These are phyloP conservation scores for Helicoverpa zea DNA, from an alignment of 1,140 invertebrate genomes.

Conservation along the genomic window DNA sequence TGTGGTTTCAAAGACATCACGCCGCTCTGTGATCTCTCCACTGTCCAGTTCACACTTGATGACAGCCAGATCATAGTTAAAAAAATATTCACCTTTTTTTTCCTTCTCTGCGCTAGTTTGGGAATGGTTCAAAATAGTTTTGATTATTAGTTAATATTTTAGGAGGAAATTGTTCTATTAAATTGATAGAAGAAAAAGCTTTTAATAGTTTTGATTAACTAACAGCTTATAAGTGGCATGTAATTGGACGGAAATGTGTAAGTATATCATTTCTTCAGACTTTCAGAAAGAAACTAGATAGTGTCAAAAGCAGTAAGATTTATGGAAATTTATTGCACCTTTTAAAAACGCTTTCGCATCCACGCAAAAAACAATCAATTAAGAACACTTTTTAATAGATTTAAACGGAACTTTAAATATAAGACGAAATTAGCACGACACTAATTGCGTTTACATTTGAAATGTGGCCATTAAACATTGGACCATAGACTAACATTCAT, in stretches of 20 bases:
- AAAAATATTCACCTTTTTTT: background rate
- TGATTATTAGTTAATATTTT: too few species aligned
- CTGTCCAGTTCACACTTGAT: conserved; percentile 60
- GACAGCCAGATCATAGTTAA: conserved; percentile 1
- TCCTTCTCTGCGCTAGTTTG: background rate
- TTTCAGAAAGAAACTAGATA: too few species aligned
- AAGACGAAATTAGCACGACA: conserved; percentile 32
- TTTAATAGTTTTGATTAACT: too few species aligned
- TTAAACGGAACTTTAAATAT: conserved; percentile 28
- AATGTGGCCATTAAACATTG: conserved; percentile 31
- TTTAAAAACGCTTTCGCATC: background rate
- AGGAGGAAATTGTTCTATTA: too few species aligned
- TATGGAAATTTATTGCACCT: too few species aligned
- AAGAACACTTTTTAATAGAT: background rate
- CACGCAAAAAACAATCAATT: background rate
- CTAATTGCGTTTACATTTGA: conserved; percentile 43
- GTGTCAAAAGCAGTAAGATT: too few species aligned
- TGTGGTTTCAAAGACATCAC: conserved; percentile 66
- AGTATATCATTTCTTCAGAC: too few species aligned
- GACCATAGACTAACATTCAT: conserved; percentile 29
- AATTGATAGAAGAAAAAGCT: too few species aligned
- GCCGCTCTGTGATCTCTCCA: conserved; percentile 70
- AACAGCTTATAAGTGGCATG: too few species aligned
- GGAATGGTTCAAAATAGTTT: too few species aligned
- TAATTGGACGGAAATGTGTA: too few species aligned